phyloP scores from a whole-genome alignment of 2,113 vertebrate genomes.

The Anolis sagrei region DNA sequence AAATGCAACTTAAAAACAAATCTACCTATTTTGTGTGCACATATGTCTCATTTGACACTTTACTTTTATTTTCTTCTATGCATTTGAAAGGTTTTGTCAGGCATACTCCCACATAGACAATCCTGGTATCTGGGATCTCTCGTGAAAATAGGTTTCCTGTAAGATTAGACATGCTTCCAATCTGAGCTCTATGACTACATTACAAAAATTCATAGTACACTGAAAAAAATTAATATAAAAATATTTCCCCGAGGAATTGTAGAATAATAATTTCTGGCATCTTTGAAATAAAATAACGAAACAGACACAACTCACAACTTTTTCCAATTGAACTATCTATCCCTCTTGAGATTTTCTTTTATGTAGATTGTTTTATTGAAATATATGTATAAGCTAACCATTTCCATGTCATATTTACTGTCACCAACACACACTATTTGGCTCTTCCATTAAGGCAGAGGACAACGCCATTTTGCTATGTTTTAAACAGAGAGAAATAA shows the following conservation, averaged over 20 bases:
- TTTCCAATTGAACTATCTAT: constrained; percentile 20
- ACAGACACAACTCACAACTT: constrained; percentile 16
- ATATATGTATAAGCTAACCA: not conserved
- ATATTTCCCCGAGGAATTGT: constrained; percentile 4
- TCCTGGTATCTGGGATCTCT: not conserved
- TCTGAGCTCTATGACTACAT: not conserved
- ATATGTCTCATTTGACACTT: not conserved
- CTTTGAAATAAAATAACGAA: constrained; percentile 26
- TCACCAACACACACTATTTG: not conserved
- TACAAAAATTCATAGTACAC: not conserved
- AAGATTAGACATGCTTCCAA: not conserved
- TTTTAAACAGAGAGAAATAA: constrained; percentile 2
- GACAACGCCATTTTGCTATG: not conserved
- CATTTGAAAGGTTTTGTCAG: not conserved
- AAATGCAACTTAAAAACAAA: no score
- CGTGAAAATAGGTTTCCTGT: not conserved
- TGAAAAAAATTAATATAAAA: constrained; percentile 15
- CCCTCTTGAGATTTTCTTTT: constrained; percentile 17
- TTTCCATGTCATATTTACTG: constrained; percentile 8
- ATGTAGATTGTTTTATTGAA: not conserved
- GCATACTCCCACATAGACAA: not conserved
- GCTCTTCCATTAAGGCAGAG: not conserved
- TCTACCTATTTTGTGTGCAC: no score
- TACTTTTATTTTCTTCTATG: not conserved
- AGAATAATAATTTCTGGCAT: constrained; percentile 28